phyloP scores from a whole-genome alignment of 2,888 invertebrate genomes.

The Drosophila engyochracea region DNA sequence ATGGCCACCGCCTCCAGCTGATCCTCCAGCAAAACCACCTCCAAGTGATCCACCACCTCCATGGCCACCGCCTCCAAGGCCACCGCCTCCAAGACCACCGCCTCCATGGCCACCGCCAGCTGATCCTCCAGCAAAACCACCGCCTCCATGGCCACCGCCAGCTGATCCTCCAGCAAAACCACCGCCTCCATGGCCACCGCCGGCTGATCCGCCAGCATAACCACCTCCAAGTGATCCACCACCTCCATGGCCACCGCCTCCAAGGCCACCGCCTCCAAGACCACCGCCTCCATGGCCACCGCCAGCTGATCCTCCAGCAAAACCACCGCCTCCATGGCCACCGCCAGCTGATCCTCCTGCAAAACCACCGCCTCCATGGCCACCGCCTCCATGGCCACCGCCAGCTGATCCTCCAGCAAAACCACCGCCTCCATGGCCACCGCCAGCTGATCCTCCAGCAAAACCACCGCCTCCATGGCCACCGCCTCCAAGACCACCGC shows the following conservation, averaged over 20 bases:
- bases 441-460: background rate
- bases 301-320: conserved; percentile 9
- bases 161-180: conserved; percentile 19
- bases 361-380: too few species aligned
- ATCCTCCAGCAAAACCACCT: background rate
- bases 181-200: conserved; percentile 14
- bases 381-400: too few species aligned
- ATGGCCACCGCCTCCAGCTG: background rate
- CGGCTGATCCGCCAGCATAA: background rate
- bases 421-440: background rate
- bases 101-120: conserved; percentile 23
- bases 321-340: conserved; percentile 6
- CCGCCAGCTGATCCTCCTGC: conserved; percentile 1
- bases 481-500: background rate
- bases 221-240: conserved; percentile 1
- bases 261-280: conserved; percentile 1
- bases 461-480: conserved; percentile 4
- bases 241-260: background rate
- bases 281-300: conserved; percentile 22
- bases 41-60: conserved; percentile 8
- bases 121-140: conserved; percentile 6
- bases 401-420: too few species aligned
- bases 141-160: background rate
- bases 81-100: conserved; percentile 19
- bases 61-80: too few species aligned